These are phyloP conservation scores for Druceiella hillmani DNA, from an alignment of 2,888 invertebrate species.

Conservation along the genomic window DNA sequence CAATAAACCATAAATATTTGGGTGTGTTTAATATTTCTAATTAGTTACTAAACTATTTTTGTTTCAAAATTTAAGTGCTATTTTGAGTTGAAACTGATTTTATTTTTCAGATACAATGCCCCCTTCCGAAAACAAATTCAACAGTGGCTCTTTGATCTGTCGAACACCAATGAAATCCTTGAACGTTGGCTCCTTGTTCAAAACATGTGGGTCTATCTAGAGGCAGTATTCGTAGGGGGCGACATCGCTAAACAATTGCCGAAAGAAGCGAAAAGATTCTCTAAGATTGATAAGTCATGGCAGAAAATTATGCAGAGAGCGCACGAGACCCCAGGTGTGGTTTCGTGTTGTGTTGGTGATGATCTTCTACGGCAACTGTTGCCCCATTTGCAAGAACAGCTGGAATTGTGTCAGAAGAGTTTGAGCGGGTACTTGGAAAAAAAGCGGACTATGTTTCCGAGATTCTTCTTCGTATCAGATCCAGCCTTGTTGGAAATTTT, in stretches of 20 bases:
- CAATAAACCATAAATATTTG: no score
- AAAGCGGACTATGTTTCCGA: conserved; percentile 88
- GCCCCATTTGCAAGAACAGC: conserved; percentile 92
- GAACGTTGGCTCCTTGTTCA: conserved; percentile 95
- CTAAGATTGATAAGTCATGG: conserved; percentile 97
- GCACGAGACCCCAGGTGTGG: conserved; percentile 94
- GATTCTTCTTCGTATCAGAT: conserved; percentile 93
- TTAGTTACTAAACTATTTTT: conserved; percentile 4
- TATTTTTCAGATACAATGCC: conserved; percentile 74
- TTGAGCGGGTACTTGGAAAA: conserved; percentile 90
- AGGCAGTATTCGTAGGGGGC: conserved; percentile 97
- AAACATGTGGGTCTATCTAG: conserved; percentile 97
- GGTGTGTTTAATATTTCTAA: no score
- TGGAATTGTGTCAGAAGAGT: conserved; percentile 95
- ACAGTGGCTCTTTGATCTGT: conserved; percentile 90
- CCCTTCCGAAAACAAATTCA: conserved; percentile 96
- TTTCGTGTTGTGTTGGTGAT: conserved; percentile 94
- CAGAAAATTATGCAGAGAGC: conserved; percentile 97
- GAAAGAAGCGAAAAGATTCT: conserved; percentile 89
- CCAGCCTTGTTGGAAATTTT: conserved; percentile 86
- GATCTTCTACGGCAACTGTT: conserved; percentile 86
- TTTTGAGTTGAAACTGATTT: conserved; percentile 11
- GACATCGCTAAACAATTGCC: conserved; percentile 98
- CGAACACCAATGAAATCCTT: conserved; percentile 93
- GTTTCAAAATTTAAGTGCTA: conserved; percentile 2